Evolutionary conservation across 2,888 invertebrate species (phyloP).

Genomic region (Eupithecia insigniata): DNA sequence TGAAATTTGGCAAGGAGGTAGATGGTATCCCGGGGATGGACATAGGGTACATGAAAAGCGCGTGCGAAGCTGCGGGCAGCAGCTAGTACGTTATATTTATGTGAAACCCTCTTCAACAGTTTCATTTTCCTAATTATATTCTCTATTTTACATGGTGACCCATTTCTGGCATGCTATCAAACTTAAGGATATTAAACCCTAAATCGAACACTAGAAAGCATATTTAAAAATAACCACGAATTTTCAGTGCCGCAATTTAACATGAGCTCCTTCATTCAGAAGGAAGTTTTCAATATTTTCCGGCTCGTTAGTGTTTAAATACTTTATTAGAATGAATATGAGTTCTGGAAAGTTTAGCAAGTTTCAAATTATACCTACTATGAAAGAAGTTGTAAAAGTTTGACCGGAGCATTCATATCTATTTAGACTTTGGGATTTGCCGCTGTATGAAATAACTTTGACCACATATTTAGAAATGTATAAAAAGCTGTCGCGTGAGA

Average conservation of each 20-base stretch:
- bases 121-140: no score
- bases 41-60: no score
- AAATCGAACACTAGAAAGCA: neutral
- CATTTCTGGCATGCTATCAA: neutral
- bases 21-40: no score
- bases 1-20: no score
- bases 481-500: neutral
- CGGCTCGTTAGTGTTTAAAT: conserved; percentile 27
- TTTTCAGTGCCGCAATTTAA: conserved; percentile 9
- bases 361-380: conserved; percentile 18
- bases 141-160: no score
- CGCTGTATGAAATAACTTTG: neutral
- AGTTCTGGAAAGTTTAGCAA: conserved; percentile 19
- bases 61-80: no score
- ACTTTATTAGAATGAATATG: conserved; percentile 28
- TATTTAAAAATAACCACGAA: neutral
- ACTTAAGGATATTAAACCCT: neutral
- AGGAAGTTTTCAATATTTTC: conserved; percentile 30
- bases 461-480: neutral
- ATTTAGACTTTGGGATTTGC: neutral
- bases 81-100: no score
- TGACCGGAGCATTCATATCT: neutral
- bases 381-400: conserved; percentile 18
- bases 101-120: no score
- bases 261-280: conserved; percentile 23